Evolutionary conservation across 2,888 invertebrate genomes (phyloP).

Genomic region (Acleris cristana): DNA sequence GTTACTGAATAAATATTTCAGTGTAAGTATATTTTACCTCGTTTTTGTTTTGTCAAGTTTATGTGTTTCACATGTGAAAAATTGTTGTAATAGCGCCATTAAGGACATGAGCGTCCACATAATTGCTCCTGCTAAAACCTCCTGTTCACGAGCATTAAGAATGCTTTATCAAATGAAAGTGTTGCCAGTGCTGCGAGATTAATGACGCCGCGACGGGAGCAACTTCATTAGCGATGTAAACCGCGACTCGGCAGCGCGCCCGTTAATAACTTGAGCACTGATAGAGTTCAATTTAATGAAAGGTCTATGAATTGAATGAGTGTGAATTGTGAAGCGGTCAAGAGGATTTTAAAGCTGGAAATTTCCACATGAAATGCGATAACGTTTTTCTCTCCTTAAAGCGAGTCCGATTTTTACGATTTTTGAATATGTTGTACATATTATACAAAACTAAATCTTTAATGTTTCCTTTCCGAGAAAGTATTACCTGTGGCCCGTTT

Average conservation of each 20-base stretch:
- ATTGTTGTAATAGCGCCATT: slow-evolving; percentile 20
- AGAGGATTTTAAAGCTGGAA: no score
- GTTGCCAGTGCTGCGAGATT: slow-evolving; percentile 55
- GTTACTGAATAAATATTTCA: no score
- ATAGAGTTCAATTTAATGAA: background rate
- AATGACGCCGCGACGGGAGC: slow-evolving; percentile 59
- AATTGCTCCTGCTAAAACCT: slow-evolving; percentile 30
- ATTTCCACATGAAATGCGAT: no score
- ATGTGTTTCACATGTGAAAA: slow-evolving; percentile 3
- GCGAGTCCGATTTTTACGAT: no score
- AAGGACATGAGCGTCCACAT: slow-evolving; percentile 28
- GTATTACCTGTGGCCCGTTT: no score
- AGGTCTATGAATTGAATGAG: no score
- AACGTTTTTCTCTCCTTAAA: no score
- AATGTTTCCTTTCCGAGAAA: no score
- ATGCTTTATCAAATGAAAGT: slow-evolving; percentile 38
- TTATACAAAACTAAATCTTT: no score
- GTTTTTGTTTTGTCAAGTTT: background rate
- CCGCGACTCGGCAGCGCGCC: slow-evolving; percentile 41
- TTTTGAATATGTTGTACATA: no score
- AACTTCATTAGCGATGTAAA: slow-evolving; percentile 59
- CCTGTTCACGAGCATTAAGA: slow-evolving; percentile 30
- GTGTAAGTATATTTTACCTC: no score
- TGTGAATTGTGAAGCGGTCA: no score
- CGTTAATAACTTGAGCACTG: slow-evolving; percentile 15